phyloP scores from a whole-genome alignment of 2,888 invertebrate species.

The Nematopogon swammerdamellus region DNA sequence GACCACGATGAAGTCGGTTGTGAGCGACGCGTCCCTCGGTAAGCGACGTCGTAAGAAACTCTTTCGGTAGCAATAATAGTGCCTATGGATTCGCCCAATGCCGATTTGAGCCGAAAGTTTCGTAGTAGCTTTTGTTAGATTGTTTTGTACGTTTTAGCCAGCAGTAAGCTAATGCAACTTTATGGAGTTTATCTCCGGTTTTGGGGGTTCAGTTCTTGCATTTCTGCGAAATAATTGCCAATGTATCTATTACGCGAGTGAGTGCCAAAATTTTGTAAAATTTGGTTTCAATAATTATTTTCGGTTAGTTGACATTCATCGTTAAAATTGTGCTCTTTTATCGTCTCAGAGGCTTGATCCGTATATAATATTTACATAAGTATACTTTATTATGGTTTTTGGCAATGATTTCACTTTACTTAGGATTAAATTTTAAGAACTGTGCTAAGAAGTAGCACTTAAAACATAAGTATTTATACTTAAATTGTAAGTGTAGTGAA shows the following conservation, averaged over 20 bases:
- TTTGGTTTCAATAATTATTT: not conserved
- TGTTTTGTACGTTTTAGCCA: not conserved
- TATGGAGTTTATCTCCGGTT: not conserved
- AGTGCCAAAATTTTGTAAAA: not conserved
- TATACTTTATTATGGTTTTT: constrained; percentile 1
- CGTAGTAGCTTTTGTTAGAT: not conserved
- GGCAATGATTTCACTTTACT: constrained; percentile 1
- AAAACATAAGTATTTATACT: constrained; percentile 6
- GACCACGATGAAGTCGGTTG: constrained; percentile 12
- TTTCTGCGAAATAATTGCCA: not conserved
- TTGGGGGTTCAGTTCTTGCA: not conserved
- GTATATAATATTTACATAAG: not conserved
- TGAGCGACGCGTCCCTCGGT: constrained; percentile 14
- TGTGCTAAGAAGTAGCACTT: constrained; percentile 6
- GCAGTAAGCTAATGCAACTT: not conserved
- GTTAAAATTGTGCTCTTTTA: constrained; percentile 1
- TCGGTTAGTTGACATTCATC: constrained; percentile 3
- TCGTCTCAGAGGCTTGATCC: constrained; percentile 1
- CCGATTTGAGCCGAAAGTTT: not conserved
- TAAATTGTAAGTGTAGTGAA: constrained; percentile 2
- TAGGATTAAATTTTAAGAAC: constrained; percentile 10
- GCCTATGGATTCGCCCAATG: constrained; percentile 4
- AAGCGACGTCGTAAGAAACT: constrained; percentile 11
- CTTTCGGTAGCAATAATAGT: constrained; percentile 13
- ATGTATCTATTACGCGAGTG: not conserved